A percentile compares a stretch with the other conserved stretches of the same genome.
These are phyloP conservation scores for Thunnus thynnus DNA, from an alignment of 2,113 vertebrate species.

Conservation along the genomic window DNA sequence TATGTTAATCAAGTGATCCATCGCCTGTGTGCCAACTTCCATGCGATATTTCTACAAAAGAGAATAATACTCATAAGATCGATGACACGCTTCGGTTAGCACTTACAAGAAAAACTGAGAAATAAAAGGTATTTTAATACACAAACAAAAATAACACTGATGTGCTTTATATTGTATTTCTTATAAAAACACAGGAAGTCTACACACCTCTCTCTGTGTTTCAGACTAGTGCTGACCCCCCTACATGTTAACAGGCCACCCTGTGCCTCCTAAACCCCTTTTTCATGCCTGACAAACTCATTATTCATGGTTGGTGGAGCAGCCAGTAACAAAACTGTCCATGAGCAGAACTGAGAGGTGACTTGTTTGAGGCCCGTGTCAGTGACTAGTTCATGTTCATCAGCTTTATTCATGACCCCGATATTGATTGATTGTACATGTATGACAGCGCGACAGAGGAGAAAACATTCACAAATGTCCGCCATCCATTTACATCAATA, in stretches of 20 bases:
- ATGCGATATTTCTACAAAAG: slow-evolving; percentile 92
- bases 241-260: slow-evolving; percentile 14
- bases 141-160: neutral
- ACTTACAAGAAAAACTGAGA: neutral
- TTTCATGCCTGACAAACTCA: slow-evolving; percentile 62
- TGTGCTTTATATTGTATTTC: neutral
- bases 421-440: neutral
- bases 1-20: slow-evolving; percentile 94
- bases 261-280: slow-evolving; percentile 48
- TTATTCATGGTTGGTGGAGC: slow-evolving; percentile 59
- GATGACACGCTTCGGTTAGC: neutral
- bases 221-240: neutral
- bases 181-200: slow-evolving; percentile 34
- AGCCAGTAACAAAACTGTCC: slow-evolving; percentile 22
- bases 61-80: neutral
- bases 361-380: neutral
- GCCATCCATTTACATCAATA: neutral
- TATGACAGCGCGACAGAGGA: neutral
- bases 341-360: slow-evolving; percentile 3
- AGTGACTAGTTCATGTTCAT: slow-evolving; percentile 6
- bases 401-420: neutral
- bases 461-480: neutral
- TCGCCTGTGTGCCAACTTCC: slow-evolving; percentile 95
- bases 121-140: slow-evolving; percentile 5
- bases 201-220: neutral